These are phyloP conservation scores for Trichogramma evanescens DNA, from an alignment of 2,888 invertebrate genomes.

Conservation along the genomic window DNA sequence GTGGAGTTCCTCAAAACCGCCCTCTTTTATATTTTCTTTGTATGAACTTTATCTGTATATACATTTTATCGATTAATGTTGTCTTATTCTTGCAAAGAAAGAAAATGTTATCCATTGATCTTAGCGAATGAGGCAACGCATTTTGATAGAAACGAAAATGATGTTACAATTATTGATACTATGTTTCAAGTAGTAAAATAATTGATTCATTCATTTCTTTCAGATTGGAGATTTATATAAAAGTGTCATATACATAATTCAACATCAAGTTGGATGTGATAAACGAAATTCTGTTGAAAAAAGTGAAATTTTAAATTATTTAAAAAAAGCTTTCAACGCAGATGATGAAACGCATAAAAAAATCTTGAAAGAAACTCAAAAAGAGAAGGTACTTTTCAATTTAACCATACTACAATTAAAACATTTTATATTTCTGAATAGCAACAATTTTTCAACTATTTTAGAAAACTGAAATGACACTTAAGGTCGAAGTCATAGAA, in stretches of 20 bases:
- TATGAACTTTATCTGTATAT: too few relatives aligned
- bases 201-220: conserved; percentile 20
- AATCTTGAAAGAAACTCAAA: conserved; percentile 62
- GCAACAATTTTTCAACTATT: neutral
- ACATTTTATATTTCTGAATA: neutral
- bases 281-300: conserved; percentile 63
- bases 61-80: too few relatives aligned
- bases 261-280: conserved; percentile 77
- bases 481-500: conserved; percentile 80
- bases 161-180: too few relatives aligned
- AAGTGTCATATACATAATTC: conserved; percentile 73
- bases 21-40: too few relatives aligned
- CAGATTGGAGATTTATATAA: conserved; percentile 82
- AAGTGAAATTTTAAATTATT: conserved; percentile 63
- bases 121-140: too few relatives aligned
- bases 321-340: conserved; percentile 74
- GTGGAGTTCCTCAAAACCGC: too few relatives aligned
- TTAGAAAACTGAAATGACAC: conserved; percentile 68
- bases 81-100: too few relatives aligned
- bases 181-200: too few relatives aligned
- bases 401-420: neutral
- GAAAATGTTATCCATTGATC: too few relatives aligned
- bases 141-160: too few relatives aligned
- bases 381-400: conserved; percentile 55
- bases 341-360: conserved; percentile 67